Conservation (phyloP, 2,888 invertebrate species). For the Mesorhabditis sp. region DNA sequence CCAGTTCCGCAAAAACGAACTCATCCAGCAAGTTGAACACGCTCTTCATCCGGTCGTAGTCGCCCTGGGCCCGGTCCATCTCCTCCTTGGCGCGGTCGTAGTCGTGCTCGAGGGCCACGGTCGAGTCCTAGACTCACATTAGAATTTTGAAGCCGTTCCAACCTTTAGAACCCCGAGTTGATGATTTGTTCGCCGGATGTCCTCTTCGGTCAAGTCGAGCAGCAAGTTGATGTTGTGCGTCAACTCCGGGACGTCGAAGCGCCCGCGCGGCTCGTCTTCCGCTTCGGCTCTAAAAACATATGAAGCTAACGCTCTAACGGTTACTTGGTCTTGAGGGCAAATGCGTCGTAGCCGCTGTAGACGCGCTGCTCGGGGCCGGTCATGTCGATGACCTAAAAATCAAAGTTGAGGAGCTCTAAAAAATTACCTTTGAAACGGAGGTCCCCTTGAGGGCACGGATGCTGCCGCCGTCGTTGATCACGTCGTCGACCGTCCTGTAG, state of each 20-base stretch:
- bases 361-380: constrained; percentile 91
- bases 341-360: constrained; percentile 58
- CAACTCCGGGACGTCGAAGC: constrained; percentile 77
- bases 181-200: constrained; percentile 81
- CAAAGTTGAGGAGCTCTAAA: constrained; percentile 8
- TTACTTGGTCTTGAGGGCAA: constrained; percentile 44
- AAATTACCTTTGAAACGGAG: constrained; percentile 2
- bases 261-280: constrained; percentile 58
- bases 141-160: background rate
- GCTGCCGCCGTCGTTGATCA: constrained; percentile 57
- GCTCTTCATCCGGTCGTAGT: background rate
- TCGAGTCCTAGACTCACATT: background rate
- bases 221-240: constrained; percentile 85
- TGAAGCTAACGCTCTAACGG: background rate
- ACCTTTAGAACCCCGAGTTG: constrained; percentile 71
- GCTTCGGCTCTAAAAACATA: constrained; percentile 17
- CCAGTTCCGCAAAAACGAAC: background rate
- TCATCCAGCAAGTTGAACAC: background rate
- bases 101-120: background rate
- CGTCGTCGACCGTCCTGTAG: constrained; percentile 63
- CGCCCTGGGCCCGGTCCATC: background rate
- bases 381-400: constrained; percentile 82
- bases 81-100: constrained; percentile 2
- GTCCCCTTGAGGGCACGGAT: constrained; percentile 2
- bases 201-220: constrained; percentile 88